These are phyloP conservation scores for Eupithecia subumbrata DNA, from an alignment of 2,888 invertebrate genomes.

Conservation along the genomic window DNA sequence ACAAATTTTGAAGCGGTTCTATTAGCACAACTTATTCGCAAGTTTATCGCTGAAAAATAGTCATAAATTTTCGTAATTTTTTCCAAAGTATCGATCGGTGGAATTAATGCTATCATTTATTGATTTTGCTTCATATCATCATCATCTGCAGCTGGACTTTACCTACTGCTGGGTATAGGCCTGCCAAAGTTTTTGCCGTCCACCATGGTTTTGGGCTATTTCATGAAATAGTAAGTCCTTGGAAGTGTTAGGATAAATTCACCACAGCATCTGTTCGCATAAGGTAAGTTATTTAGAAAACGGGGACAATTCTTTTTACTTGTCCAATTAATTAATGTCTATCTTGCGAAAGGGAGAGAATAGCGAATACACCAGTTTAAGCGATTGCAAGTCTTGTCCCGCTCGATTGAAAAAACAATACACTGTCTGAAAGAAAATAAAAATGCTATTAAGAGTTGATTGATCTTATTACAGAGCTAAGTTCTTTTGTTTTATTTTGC, in stretches of 20 bases:
- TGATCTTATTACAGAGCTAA: constrained; percentile 2
- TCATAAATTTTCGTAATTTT: too few species aligned
- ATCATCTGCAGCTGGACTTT: neutral
- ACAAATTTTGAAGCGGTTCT: too few species aligned
- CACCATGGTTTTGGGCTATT: neutral
- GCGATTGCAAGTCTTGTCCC: neutral
- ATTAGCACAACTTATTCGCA: too few species aligned
- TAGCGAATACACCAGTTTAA: neutral
- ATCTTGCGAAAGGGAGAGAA: neutral
- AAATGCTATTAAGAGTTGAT: neutral
- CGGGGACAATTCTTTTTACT: neutral
- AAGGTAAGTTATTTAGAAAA: neutral
- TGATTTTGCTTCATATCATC: neutral
- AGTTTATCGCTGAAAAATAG: too few species aligned
- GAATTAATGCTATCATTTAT: too few species aligned
- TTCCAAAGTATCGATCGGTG: too few species aligned
- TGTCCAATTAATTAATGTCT: constrained; percentile 1
- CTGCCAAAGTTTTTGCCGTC: too few species aligned
- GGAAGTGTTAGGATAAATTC: neutral
- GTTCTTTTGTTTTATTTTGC: neutral
- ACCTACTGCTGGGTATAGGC: too few species aligned
- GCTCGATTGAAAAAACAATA: neutral
- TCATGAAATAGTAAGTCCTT: neutral
- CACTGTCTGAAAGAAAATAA: neutral
- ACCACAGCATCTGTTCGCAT: neutral